These are phyloP conservation scores for Caprella mutica DNA, from an alignment of 2,888 invertebrate species.

Conservation along the genomic window DNA sequence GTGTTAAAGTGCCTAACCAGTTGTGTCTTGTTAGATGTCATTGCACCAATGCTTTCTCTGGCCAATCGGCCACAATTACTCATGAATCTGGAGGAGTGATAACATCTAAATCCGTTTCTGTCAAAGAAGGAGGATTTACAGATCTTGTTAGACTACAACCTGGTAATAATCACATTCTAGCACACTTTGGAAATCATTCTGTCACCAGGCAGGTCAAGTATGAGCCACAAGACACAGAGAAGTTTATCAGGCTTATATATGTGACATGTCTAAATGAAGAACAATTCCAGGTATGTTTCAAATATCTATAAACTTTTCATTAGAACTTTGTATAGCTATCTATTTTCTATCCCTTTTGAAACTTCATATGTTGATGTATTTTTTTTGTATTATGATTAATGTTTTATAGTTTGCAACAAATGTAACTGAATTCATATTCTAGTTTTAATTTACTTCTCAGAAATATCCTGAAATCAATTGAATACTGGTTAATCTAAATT, in stretches of 20 bases:
- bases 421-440: neutral
- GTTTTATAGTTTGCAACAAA: neutral
- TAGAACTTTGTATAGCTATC: no score
- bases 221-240: constrained; percentile 49
- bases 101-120: constrained; percentile 45
- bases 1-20: constrained; percentile 51
- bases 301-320: no score
- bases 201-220: constrained; percentile 48
- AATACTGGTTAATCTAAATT: neutral
- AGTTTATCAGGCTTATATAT: constrained; percentile 63
- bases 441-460: neutral
- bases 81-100: constrained; percentile 22
- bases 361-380: no score
- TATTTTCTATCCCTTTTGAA: no score
- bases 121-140: constrained; percentile 58
- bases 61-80: constrained; percentile 39
- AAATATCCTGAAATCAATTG: neutral
- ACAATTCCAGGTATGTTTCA: constrained; percentile 48
- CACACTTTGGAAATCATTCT: constrained; percentile 48
- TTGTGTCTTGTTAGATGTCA: constrained; percentile 43
- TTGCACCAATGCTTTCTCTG: constrained; percentile 17
- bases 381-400: no score
- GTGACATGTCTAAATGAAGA: constrained; percentile 71
- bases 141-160: constrained; percentile 51
- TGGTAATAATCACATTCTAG: constrained; percentile 53